phyloP scores from a whole-genome alignment of 2,113 vertebrate species.

The Romanogobio albipinnatus region DNA sequence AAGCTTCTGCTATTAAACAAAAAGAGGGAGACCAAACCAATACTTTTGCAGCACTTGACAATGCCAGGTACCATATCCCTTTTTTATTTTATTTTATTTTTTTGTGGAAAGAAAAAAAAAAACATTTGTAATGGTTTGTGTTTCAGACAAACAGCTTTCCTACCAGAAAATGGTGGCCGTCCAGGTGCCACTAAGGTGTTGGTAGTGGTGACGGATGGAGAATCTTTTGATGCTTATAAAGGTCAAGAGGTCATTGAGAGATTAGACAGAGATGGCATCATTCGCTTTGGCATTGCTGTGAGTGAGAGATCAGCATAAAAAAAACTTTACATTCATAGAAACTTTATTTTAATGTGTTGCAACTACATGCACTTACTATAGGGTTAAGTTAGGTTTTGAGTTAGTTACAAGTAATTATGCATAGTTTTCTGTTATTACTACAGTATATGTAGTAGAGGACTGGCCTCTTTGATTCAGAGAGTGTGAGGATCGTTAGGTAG shows the following conservation, averaged over 20 bases:
- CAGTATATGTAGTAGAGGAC: too few species aligned
- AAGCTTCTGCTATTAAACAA: conserved; percentile 69
- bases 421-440: too few species aligned
- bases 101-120: too few species aligned
- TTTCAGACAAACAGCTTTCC: conserved; percentile 76
- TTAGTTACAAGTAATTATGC: too few species aligned
- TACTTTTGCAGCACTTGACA: conserved; percentile 83
- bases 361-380: too few species aligned
- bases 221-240: conserved; percentile 81
- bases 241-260: conserved; percentile 73
- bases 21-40: conserved; percentile 79
- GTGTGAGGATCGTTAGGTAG: too few species aligned
- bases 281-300: conserved; percentile 88
- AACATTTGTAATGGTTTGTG: background rate
- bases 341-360: too few species aligned
- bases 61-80: conserved; percentile 76
- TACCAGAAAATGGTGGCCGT: conserved; percentile 75
- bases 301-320: conserved; percentile 63
- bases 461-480: too few species aligned
- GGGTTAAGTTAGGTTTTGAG: too few species aligned
- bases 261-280: conserved; percentile 79
- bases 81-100: background rate
- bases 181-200: conserved; percentile 82
- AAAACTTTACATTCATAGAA: background rate
- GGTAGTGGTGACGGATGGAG: conserved; percentile 88